Evolutionary conservation across 2,797 vertebrate species (phyloP), one percentile per base, ranked within the genome.

Genomic region (Pangasius krempfi): DNA sequence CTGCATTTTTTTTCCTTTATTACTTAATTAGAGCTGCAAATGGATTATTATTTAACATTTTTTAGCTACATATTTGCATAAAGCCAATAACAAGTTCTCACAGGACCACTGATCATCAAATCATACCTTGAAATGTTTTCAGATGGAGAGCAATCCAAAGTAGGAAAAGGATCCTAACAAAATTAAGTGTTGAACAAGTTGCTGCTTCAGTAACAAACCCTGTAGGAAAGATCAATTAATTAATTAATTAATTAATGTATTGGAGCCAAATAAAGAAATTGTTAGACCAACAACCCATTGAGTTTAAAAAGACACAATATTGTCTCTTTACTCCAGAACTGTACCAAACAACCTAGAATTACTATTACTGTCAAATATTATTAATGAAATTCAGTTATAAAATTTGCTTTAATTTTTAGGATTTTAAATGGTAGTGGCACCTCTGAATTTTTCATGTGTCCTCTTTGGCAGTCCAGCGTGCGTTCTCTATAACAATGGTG

Each of bases 121-220:
- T 44, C 37, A 44, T 88, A 68, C 86, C 79, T 37, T 16, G 1
- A 80, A 47, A 52, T 20, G 0, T 6, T 50, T 37, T 33, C 4
- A 30, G 16, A 27, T 54, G 60, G 5, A 56, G 30, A 72, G 47
- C 10, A 58, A 73, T 56, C 27, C 33, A 37, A 56, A 85, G 68
- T 20, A 86, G 12, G 1, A 56, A 40, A 75, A n/a, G 1, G 14
- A 58, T 85, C 85, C 85, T n/a, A 20, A 76, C 4, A 60, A 62
- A 12, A 30, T 62, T 76, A 20, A 76, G 30, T 40, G 54, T 54
- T 37, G 70, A 47, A 76, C 70, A 86, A 76, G 56, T 47, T 20
- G 7, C 54, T 75, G 72, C 72, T 58, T 76, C 85, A 47, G 13
- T 47, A 8, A 86, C 47, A 60, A 60, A 44, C 7, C 84, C 84